Base-by-base conservation (phyloP, 2,797 vertebrate species). In the Falco rusticolus region DNA sequence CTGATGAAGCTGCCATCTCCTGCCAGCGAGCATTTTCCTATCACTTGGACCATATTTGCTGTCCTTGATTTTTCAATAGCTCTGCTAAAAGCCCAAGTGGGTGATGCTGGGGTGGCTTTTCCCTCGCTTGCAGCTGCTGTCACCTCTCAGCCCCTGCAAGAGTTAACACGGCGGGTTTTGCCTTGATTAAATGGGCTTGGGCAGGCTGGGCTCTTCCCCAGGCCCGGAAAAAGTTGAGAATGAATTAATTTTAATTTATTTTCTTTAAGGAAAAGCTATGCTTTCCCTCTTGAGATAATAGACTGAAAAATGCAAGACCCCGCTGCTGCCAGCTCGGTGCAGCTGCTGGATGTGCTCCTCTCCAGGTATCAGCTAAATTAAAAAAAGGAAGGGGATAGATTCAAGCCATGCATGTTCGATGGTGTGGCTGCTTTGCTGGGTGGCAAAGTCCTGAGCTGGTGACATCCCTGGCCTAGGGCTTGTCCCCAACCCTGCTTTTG, bases 71-170 rank as follows among this genome's bases (percentile, higher is more conserved):
- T 70, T 25, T 69, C 84, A 33, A 5, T 18, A 60, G 24, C 79
- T 72, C 75, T 56, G 60, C 37, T 61, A 4, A 43, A 41, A 64
- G 15, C 64, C 83, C 13, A 3, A 3, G 21, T 0, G 1, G 86
- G 8, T 25, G 41, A 45, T 79, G 53, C 66, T 15, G 7, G 31
- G 29, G 47, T 39, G 70, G 61, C 78, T 68, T n/a, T 85, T 63
- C 18, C 45, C 13, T 39, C 0, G 5, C 37, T 25, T 1, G 0
- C 8, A 39, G 17, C 2, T 16, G 34, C 84, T 70, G 64, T 56
- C 50, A 11, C 74, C 81, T 87, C 65, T 51, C 0, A 0, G 16
- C 21, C 45, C 37, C 57, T 64, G 37, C 50, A 19, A 21, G 75
- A 54, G 41, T 15, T 64, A 61, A 3, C 0, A 0, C 61, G 33